Conservation (phyloP, 2,113 vertebrate genomes). For the Lagenorhynchus albirostris region DNA sequence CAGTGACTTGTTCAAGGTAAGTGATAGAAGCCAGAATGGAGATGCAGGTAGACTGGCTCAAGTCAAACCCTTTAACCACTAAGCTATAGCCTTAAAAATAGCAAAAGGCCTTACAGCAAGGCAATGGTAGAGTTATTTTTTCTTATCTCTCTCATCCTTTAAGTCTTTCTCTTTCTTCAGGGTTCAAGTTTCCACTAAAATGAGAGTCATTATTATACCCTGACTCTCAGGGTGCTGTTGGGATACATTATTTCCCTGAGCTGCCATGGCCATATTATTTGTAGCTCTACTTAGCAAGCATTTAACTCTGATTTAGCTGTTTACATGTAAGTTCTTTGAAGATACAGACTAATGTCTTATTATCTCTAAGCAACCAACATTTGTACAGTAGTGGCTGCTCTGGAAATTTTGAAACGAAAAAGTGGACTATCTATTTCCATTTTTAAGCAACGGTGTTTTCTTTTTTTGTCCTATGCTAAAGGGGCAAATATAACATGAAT, state of each 20-base stretch:
- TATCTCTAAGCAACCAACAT: neutral
- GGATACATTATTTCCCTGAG: neutral
- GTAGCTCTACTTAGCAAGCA: neutral
- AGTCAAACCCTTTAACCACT: neutral
- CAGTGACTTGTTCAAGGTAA: neutral
- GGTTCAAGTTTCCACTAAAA: neutral
- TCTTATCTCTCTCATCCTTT: neutral
- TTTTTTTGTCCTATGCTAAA: neutral
- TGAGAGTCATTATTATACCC: neutral
- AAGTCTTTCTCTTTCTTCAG: neutral
- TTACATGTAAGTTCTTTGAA: neutral
- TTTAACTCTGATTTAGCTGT: conserved; percentile 9
- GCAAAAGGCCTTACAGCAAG: neutral
- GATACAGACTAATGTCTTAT: neutral
- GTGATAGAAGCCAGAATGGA: neutral
- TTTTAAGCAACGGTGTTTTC: neutral
- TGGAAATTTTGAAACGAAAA: conserved; percentile 7
- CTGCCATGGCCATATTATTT: neutral
- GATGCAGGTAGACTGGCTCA: neutral
- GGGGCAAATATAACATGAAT: neutral
- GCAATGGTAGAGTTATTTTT: neutral
- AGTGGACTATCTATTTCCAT: neutral
- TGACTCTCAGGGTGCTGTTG: neutral
- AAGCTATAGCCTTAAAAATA: neutral
- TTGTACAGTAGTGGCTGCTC: neutral